Percentiles rank a stretch among this genome's conserved stretches.
Evolutionary conservation across 2,797 vertebrate genomes (phyloP).

Genomic region (Euthynnus affinis): DNA sequence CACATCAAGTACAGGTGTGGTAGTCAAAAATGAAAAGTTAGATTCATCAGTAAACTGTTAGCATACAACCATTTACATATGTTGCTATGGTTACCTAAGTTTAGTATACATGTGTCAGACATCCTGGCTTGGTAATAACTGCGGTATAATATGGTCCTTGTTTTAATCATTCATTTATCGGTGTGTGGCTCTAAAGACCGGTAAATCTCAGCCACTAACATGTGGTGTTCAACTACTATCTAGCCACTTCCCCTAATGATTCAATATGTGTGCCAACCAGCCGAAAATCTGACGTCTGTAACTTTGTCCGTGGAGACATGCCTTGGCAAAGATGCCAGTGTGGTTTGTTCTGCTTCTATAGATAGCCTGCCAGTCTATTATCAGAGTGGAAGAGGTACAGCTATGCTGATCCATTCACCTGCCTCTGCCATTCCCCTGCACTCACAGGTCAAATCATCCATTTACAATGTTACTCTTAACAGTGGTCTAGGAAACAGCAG

Average conservation of each 20-base stretch:
- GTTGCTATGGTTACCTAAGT: neutral
- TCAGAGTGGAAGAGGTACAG: constrained; percentile 80
- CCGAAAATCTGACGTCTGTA: constrained; percentile 47
- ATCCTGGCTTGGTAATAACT: neutral
- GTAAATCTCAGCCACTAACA: constrained; percentile 9
- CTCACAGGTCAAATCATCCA: constrained; percentile 45
- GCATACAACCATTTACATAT: neutral
- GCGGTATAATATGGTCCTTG: neutral
- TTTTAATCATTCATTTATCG: neutral
- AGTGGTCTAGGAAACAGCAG: neutral
- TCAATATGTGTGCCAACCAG: constrained; percentile 49
- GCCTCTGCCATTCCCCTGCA: constrained; percentile 80
- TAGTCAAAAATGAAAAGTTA: too few species aligned
- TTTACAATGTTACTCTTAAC: constrained; percentile 46
- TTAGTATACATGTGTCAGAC: neutral
- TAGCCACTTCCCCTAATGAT: constrained; percentile 28
- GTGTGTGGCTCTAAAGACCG: neutral
- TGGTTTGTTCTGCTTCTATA: constrained; percentile 81
- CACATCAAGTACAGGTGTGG: too few species aligned
- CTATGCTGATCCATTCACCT: constrained; percentile 85
- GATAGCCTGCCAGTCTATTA: constrained; percentile 80
- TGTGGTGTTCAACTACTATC: constrained; percentile 5
- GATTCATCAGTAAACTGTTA: too few species aligned
- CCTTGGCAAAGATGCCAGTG: constrained; percentile 67
- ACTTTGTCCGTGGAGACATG: constrained; percentile 64